Evolutionary conservation across 2,888 invertebrate species (phyloP), one percentile per base, ranked within the genome.

Genomic region (Parnassius mnemosyne): DNA sequence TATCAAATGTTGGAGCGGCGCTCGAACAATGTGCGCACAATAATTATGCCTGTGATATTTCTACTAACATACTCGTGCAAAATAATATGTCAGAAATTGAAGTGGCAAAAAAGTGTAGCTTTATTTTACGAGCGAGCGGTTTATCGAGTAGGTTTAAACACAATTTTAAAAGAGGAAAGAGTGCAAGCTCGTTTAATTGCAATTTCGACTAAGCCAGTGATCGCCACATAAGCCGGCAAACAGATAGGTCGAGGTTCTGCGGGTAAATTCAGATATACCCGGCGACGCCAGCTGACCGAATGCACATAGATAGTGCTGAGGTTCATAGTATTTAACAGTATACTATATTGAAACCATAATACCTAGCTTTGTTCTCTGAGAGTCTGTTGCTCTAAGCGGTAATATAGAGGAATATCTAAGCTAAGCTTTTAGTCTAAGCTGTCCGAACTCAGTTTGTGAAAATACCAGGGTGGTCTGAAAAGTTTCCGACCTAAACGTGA

Each of bases 161-260:
- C 49, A 63, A 67, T 65, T 65, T 61, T 60, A 63, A 65, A 68
- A 65, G 66, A 68, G 70, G 65, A 68, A 73, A 72, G 71, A 75
- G 73, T 71, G 69, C 73, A 78, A 80, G 78, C 83, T 80, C 75
- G 76, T 83, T 84, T 83, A 83, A 84, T 84, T 85, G 82, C 83
- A 85, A 84, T 87, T 84, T 81, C 82, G 81, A 80, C 78, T 85
- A 86, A 87, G 80, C 84, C 75, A 72, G 76, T 72, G 77, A 80
- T 85, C 77, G 77, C 79, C 79, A 79, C 79, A 82, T 86, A 86
- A 87, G 85, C 85, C 78, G 78, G 74, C 73, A 76, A 74, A 75
- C 73, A 69, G 78, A 68, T 76, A 75, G 78, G 80, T 83, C 78
- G 81, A 79, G 80, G 73, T 76, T 74, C 74, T 77, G 80, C 69